These are phyloP conservation scores for Synanthedon vespiformis DNA, from an alignment of 2,888 invertebrate species.

Conservation along the genomic window DNA sequence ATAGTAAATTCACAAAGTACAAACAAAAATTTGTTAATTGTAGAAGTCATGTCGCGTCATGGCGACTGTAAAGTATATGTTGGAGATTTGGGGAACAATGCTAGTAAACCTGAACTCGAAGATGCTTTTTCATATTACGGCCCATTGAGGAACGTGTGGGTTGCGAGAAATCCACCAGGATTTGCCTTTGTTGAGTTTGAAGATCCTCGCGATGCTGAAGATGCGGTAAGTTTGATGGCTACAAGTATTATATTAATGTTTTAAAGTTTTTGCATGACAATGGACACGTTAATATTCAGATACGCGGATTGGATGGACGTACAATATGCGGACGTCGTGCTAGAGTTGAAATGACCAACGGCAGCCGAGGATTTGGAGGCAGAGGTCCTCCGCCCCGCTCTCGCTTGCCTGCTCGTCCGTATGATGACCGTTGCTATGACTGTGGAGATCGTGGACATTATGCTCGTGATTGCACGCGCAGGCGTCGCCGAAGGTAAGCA, in stretches of 20 bases:
- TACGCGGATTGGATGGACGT: constrained; percentile 77
- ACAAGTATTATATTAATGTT: background rate
- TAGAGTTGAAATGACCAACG: constrained; percentile 92
- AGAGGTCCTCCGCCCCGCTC: constrained; percentile 73
- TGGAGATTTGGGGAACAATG: constrained; percentile 91
- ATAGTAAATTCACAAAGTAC: too few species aligned
- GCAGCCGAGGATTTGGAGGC: constrained; percentile 72
- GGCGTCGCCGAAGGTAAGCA: constrained; percentile 71
- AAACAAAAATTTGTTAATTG: background rate
- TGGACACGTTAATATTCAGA: constrained; percentile 17
- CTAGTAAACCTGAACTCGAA: constrained; percentile 93
- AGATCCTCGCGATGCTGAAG: constrained; percentile 92
- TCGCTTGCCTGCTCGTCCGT: constrained; percentile 80
- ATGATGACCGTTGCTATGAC: constrained; percentile 94
- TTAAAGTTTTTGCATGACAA: background rate
- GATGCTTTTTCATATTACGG: constrained; percentile 95
- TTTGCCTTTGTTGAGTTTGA: constrained; percentile 96
- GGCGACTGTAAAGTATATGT: constrained; percentile 96
- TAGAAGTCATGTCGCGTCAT: constrained; percentile 77
- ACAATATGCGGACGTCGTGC: constrained; percentile 91
- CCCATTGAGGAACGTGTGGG: constrained; percentile 94
- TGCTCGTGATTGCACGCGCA: constrained; percentile 88
- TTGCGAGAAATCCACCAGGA: constrained; percentile 96
- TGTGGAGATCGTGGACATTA: constrained; percentile 95
- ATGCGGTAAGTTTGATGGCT: constrained; percentile 75